Percentiles rank a stretch among this genome's conserved stretches.
These are phyloP conservation scores for Brienomyrus brachyistius DNA, from an alignment of 2,113 vertebrate genomes.

Conservation along the genomic window DNA sequence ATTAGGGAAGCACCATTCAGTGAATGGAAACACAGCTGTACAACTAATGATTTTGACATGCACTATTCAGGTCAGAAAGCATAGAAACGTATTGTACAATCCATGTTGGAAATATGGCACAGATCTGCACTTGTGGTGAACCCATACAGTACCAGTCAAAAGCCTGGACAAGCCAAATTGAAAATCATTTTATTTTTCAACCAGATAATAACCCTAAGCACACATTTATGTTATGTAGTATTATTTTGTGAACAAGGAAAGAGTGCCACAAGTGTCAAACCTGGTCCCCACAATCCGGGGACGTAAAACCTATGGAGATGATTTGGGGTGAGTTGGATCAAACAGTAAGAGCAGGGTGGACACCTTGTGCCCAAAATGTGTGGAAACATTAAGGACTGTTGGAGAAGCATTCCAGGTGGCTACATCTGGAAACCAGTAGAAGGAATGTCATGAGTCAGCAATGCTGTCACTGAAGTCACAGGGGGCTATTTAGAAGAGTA, in stretches of 20 bases:
- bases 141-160: background rate
- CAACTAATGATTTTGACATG: background rate
- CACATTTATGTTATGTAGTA: background rate
- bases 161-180: background rate
- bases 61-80: background rate
- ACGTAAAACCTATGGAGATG: background rate
- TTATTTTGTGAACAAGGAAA: background rate
- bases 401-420: background rate
- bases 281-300: background rate
- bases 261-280: no score
- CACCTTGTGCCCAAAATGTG: background rate
- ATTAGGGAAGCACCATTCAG: slow-evolving; percentile 13
- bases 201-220: background rate
- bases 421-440: background rate
- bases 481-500: background rate
- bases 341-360: background rate
- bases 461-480: background rate
- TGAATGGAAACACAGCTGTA: background rate
- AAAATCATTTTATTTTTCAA: background rate
- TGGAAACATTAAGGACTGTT: background rate
- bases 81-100: background rate
- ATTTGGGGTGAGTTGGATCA: background rate
- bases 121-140: background rate
- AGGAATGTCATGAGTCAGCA: background rate
- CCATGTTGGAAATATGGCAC: background rate